Percentiles rank a stretch among this genome's conserved stretches.
Evolutionary conservation across 2,797 vertebrate genomes (phyloP).

Genomic region (Mionectes olivaceus): DNA sequence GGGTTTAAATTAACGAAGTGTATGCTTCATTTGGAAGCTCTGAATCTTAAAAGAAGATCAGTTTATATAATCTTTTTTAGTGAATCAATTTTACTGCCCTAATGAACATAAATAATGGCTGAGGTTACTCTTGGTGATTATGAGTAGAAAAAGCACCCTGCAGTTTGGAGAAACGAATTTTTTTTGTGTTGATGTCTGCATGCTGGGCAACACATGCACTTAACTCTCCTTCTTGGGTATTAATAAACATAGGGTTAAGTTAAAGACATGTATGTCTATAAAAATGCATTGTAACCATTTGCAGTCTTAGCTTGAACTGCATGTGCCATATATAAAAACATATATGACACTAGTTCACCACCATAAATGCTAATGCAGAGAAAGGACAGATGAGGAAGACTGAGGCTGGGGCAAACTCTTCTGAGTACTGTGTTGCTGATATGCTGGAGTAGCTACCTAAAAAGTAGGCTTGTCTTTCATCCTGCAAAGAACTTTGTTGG

Average conservation of each 20-base stretch:
- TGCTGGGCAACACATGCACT: accelerated
- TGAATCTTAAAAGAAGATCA: background rate
- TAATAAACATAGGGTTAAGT: background rate
- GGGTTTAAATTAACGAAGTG: background rate
- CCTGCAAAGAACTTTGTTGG: background rate
- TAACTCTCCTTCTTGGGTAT: background rate
- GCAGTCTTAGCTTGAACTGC: background rate
- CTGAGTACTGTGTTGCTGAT: accelerated
- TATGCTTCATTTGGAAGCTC: constrained; percentile 5
- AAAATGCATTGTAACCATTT: background rate
- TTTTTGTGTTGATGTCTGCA: background rate
- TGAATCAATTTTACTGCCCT: constrained; percentile 22
- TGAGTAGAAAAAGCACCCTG: background rate
- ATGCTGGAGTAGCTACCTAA: background rate
- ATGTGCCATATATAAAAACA: background rate
- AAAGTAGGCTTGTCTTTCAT: background rate
- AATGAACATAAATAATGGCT: background rate
- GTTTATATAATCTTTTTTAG: background rate
- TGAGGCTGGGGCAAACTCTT: background rate
- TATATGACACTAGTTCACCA: background rate
- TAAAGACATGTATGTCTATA: background rate
- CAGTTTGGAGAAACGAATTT: background rate
- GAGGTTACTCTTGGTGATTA: background rate
- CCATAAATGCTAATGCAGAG: background rate
- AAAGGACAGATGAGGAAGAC: background rate